Evolutionary conservation across 2,113 vertebrate genomes (phyloP).

Genomic region (Cisticola juncidis): DNA sequence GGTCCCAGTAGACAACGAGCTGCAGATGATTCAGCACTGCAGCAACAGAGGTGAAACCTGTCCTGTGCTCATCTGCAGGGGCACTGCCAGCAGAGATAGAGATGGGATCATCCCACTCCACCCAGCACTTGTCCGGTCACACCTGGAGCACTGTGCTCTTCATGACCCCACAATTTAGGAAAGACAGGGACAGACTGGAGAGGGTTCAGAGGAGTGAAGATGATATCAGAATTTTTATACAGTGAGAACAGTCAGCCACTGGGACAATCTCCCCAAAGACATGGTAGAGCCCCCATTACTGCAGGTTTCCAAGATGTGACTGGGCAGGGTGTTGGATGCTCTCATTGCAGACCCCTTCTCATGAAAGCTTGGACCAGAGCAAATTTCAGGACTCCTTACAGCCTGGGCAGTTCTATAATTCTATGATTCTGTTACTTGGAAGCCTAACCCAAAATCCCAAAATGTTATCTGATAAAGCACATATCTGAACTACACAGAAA

Average conservation of each 20-base stretch:
- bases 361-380: background rate
- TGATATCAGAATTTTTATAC: background rate
- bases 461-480: background rate
- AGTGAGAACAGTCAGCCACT: background rate
- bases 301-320: background rate
- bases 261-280: background rate
- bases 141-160: background rate
- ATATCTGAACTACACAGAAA: background rate
- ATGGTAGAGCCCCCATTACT: background rate
- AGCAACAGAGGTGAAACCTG: background rate
- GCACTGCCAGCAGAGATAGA: background rate
- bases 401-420: background rate
- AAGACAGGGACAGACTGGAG: background rate
- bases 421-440: background rate
- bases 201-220: background rate
- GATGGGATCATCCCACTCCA: too few relatives aligned
- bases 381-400: background rate
- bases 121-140: background rate
- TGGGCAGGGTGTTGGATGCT: too few relatives aligned
- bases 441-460: background rate
- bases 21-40: background rate
- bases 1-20: background rate
- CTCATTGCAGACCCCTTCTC: background rate
- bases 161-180: background rate
- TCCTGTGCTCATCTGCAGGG: rapidly evolving